Percentiles rank a stretch among this genome's conserved stretches.
phyloP scores from a whole-genome alignment of 1,140 invertebrate species.

The Polypedilum vanderplanki region DNA sequence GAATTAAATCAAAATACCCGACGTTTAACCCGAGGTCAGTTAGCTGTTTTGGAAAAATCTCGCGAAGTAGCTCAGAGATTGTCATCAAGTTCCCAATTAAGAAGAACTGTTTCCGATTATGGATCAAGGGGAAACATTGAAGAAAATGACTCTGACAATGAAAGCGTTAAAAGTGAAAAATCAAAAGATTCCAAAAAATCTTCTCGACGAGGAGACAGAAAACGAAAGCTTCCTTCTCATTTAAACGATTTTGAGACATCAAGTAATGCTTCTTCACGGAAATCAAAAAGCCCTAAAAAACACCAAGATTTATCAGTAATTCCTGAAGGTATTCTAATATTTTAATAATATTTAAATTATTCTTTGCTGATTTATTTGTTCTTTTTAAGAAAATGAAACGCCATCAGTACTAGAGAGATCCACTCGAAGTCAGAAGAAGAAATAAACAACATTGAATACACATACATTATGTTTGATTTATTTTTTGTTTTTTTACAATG shows the following conservation, averaged over 20 bases:
- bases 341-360: too few species aligned
- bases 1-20: slow-evolving; percentile 6
- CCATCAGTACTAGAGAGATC: too few species aligned
- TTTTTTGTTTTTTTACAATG: too few species aligned
- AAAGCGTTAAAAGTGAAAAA: not conserved
- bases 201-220: not conserved
- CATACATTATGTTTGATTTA: too few species aligned
- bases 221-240: not conserved
- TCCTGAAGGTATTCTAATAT: not conserved
- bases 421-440: too few species aligned
- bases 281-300: not conserved
- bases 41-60: slow-evolving; percentile 33
- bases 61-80: slow-evolving; percentile 28
- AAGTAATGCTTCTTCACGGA: not conserved
- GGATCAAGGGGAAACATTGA: not conserved
- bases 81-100: not conserved
- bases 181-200: not conserved
- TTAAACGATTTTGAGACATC: not conserved
- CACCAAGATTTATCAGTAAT: not conserved
- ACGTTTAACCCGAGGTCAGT: slow-evolving; percentile 33
- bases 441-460: too few species aligned
- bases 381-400: not conserved
- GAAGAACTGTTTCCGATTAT: not conserved
- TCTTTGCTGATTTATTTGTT: too few species aligned
- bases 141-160: not conserved